phyloP scores from a whole-genome alignment of 2,797 vertebrate species.

The Mareca strepera region DNA sequence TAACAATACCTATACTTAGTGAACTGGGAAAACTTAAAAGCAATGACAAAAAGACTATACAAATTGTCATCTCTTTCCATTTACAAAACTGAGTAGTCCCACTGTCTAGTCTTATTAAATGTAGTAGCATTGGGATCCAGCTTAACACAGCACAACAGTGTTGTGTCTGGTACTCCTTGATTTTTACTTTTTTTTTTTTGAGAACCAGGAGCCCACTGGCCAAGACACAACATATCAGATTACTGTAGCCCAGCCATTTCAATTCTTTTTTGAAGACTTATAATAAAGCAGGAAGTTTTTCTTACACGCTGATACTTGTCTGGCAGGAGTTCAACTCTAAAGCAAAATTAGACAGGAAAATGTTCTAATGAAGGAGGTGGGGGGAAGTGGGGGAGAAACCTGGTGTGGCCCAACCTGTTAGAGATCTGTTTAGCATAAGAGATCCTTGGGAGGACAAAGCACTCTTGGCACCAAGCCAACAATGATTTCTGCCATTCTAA shows the following conservation, averaged over 20 bases:
- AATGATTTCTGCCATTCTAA: not conserved
- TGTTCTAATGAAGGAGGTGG: not conserved
- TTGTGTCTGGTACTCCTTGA: conserved; percentile 43
- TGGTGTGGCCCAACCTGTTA: not conserved
- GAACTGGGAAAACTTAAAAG: not conserved
- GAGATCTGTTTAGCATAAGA: not conserved
- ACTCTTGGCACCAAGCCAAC: not conserved
- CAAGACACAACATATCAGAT: not conserved
- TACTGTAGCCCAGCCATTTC: conserved; percentile 8
- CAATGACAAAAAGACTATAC: rapidly evolving
- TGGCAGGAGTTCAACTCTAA: conserved; percentile 6
- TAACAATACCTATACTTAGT: not conserved
- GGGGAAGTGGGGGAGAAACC: not conserved
- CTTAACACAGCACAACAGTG: conserved; percentile 7
- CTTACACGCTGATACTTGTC: conserved; percentile 17
- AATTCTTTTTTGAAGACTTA: conserved; percentile 29
- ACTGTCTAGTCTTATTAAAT: not conserved
- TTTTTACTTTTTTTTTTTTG: not conserved
- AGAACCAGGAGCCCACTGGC: conserved; percentile 5
- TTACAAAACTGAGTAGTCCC: not conserved
- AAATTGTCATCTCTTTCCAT: not conserved
- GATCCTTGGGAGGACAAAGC: not conserved
- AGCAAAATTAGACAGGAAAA: not conserved
- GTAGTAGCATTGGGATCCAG: conserved; percentile 1
- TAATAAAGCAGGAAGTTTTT: conserved; percentile 51